Conservation (phyloP, 2,888 invertebrate genomes). For the Dasypogon diadema region DNA sequence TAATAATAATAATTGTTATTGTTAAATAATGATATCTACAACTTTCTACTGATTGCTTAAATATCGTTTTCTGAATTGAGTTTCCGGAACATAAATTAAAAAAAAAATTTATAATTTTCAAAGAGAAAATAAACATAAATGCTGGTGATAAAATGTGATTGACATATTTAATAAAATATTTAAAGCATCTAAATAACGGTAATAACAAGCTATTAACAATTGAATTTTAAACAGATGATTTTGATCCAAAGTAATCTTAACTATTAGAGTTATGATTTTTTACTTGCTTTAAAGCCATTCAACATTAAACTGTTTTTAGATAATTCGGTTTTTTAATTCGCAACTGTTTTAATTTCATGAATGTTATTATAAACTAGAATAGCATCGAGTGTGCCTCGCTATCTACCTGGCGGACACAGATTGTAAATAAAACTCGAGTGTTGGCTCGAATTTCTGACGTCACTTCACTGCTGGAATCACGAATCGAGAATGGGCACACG, state of each 20-base stretch:
- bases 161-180: slow-evolving; percentile 14
- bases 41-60: not conserved
- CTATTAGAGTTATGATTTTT: slow-evolving; percentile 23
- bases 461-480: slow-evolving; percentile 57
- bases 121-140: slow-evolving; percentile 17
- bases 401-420: slow-evolving; percentile 58
- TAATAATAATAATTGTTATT: not conserved
- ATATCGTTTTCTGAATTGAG: not conserved
- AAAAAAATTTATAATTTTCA: too few relatives aligned
- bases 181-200: slow-evolving; percentile 35
- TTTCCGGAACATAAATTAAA: too few relatives aligned
- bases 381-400: slow-evolving; percentile 55
- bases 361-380: slow-evolving; percentile 35
- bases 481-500: slow-evolving; percentile 48
- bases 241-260: slow-evolving; percentile 41
- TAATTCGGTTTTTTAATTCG: not conserved
- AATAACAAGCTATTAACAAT: slow-evolving; percentile 37
- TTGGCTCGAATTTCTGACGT: slow-evolving; percentile 57
- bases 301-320: slow-evolving; percentile 54
- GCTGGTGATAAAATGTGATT: not conserved
- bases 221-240: slow-evolving; percentile 21
- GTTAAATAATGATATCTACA: not conserved
- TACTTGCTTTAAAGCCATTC: slow-evolving; percentile 52
- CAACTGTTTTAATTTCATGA: slow-evolving; percentile 20
- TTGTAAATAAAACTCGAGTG: slow-evolving; percentile 57